Evolutionary conservation across 2,888 invertebrate genomes (phyloP).

Genomic region (Andrena chrysosceles): DNA sequence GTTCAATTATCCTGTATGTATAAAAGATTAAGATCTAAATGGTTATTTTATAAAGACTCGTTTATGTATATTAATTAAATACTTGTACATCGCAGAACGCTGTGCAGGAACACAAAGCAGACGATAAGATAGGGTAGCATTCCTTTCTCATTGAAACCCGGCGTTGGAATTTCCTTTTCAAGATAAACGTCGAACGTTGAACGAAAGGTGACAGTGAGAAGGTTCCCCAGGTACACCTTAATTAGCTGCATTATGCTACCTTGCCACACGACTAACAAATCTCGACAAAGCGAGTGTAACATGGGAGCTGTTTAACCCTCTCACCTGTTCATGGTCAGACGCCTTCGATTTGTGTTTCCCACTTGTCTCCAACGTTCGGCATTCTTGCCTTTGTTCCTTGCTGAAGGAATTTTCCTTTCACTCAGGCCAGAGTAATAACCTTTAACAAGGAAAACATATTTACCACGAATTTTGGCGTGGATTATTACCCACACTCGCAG

Average conservation of each 20-base stretch:
- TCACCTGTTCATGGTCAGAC: conserved; percentile 52
- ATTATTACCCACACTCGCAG: too few relatives aligned
- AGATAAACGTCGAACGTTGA: conserved; percentile 8
- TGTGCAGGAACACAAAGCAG: not conserved
- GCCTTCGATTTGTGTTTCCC: conserved; percentile 42
- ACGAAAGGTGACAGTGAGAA: conserved; percentile 21
- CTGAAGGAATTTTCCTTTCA: conserved; percentile 4
- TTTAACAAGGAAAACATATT: not conserved
- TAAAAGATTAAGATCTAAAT: too few relatives aligned
- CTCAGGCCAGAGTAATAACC: not conserved
- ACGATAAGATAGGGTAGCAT: not conserved
- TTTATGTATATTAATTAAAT: conserved; percentile 1
- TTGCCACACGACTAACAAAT: conserved; percentile 29
- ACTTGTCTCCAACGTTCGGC: conserved; percentile 6
- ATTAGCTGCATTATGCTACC: conserved; percentile 42
- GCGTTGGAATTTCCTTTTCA: conserved; percentile 15
- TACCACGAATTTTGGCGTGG: too few relatives aligned
- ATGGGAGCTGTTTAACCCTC: conserved; percentile 45
- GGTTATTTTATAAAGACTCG: not conserved
- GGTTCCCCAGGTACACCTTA: conserved; percentile 25
- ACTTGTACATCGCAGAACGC: not conserved
- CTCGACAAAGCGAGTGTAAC: conserved; percentile 47
- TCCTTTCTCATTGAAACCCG: not conserved
- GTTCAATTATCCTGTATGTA: too few relatives aligned
- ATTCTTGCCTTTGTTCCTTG: conserved; percentile 12